These are phyloP conservation scores for Boulengeromyrus knoepffleri DNA, from an alignment of 2,113 vertebrate genomes.

Conservation along the genomic window DNA sequence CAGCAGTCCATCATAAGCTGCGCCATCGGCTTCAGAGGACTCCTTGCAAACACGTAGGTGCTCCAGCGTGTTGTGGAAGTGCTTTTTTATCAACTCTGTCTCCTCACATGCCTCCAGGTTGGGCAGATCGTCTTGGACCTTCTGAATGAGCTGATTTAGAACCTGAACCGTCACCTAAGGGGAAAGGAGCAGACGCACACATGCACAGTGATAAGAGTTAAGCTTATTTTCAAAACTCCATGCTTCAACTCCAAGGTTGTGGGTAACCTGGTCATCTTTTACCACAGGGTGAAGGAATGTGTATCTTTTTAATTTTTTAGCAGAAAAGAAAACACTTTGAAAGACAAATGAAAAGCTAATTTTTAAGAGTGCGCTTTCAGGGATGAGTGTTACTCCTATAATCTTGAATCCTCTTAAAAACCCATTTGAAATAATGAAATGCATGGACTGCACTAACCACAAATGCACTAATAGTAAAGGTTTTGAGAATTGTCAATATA, in stretches of 20 bases:
- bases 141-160: conserved; percentile 97
- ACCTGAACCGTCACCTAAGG: conserved; percentile 90
- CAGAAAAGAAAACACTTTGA: neutral
- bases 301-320: neutral
- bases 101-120: conserved; percentile 94
- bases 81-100: conserved; percentile 98
- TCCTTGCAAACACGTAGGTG: conserved; percentile 89
- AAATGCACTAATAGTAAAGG: neutral
- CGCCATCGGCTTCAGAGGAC: conserved; percentile 83
- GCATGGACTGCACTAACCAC: neutral
- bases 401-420: neutral
- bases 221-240: conserved; percentile 2
- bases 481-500: neutral
- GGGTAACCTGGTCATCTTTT: neutral
- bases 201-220: neutral
- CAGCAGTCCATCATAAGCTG: conserved; percentile 87
- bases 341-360: neutral
- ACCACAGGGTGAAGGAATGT: neutral
- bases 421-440: neutral
- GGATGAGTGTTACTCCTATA: neutral
- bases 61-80: conserved; percentile 97
- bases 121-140: conserved; percentile 93
- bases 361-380: neutral
- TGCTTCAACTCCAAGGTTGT: neutral
- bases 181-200: neutral